These are phyloP conservation scores for Lasioglossum malachurum DNA, from an alignment of 2,888 invertebrate species.

Conservation along the genomic window DNA sequence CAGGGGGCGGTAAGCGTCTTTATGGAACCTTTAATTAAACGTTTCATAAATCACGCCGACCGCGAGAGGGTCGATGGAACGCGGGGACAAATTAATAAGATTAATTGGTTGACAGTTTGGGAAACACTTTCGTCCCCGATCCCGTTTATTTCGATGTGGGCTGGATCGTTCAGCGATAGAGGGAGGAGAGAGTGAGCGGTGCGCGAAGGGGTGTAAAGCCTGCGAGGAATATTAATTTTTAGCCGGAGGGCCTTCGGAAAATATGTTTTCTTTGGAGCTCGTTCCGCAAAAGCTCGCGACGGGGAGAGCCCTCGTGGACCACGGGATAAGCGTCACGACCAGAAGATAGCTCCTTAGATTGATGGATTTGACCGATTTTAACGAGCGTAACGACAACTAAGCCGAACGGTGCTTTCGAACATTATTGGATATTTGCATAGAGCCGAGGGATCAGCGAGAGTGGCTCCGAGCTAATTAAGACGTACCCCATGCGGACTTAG, in stretches of 20 bases:
- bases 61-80: slow-evolving; percentile 56
- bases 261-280: slow-evolving; percentile 68
- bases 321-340: slow-evolving; percentile 54
- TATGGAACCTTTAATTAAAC: slow-evolving; percentile 83
- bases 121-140: slow-evolving; percentile 76
- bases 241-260: slow-evolving; percentile 64
- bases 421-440: slow-evolving; percentile 51
- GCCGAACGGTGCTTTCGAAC: slow-evolving; percentile 32
- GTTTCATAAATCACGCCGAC: slow-evolving; percentile 80
- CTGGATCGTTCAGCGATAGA: slow-evolving; percentile 39
- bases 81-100: slow-evolving; percentile 82
- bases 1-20: slow-evolving; percentile 71
- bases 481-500: not conserved
- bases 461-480: slow-evolving; percentile 40
- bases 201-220: not conserved
- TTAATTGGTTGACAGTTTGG: slow-evolving; percentile 83
- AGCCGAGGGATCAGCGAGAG: not conserved
- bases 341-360: slow-evolving; percentile 55
- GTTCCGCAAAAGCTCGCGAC: slow-evolving; percentile 21
- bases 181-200: slow-evolving; percentile 42
- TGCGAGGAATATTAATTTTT: slow-evolving; percentile 76
- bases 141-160: slow-evolving; percentile 53
- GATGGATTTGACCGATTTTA: slow-evolving; percentile 64
- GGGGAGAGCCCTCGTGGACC: slow-evolving; percentile 35
- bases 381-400: slow-evolving; percentile 49